Percentiles rank a stretch among this genome's conserved stretches.
Conservation (phyloP, 2,113 vertebrate species). For the Rhinoderma darwinii region DNA sequence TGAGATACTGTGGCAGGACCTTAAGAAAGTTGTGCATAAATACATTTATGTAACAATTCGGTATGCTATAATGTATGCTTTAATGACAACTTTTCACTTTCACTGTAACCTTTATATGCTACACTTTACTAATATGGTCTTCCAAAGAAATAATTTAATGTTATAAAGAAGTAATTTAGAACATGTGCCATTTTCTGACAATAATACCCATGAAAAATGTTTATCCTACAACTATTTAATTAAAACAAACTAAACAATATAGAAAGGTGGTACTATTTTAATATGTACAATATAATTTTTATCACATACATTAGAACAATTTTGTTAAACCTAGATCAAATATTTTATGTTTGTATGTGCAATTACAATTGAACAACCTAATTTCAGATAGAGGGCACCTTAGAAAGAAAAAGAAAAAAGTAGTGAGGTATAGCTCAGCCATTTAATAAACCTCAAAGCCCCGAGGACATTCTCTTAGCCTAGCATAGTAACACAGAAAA, state of each 20-base stretch:
- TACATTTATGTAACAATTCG: no score
- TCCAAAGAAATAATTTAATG: no score
- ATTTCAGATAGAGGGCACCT: slow-evolving; percentile 58
- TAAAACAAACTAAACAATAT: not conserved
- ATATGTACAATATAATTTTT: not conserved
- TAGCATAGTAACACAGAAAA: slow-evolving; percentile 59
- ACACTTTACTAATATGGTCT: no score
- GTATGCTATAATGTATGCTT: no score
- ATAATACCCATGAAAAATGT: no score
- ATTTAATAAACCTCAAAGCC: slow-evolving; percentile 61
- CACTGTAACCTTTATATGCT: no score
- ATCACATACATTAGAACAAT: not conserved
- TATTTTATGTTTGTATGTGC: not conserved
- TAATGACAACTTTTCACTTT: no score
- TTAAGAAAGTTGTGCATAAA: no score
- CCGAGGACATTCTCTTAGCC: slow-evolving; percentile 59
- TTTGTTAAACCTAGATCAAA: slow-evolving; percentile 11
- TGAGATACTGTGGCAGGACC: no score
- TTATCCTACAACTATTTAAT: no score
- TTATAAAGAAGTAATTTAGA: no score
- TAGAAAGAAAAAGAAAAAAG: slow-evolving; percentile 44
- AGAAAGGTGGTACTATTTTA: not conserved
- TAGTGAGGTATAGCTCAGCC: slow-evolving; percentile 57
- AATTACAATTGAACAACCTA: slow-evolving; percentile 17
- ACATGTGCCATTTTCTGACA: no score